These are phyloP conservation scores for Monarcha castaneiventris DNA, from an alignment of 2,113 vertebrate species.

Conservation along the genomic window DNA sequence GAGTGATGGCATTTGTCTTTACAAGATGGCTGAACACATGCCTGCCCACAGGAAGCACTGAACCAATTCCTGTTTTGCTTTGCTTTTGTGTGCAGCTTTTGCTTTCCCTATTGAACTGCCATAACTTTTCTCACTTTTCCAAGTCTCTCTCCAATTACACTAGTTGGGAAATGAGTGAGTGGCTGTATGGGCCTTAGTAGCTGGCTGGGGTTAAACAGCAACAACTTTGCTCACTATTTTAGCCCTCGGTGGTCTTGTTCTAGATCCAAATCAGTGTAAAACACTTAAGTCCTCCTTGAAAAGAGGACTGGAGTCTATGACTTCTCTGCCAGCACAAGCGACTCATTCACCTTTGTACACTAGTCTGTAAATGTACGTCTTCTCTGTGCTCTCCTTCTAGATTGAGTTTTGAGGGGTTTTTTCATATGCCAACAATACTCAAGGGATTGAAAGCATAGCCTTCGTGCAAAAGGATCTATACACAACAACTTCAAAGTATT, in stretches of 20 bases:
- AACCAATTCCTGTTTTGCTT: neutral
- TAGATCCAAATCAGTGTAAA: neutral
- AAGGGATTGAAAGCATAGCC: neutral
- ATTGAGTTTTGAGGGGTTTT: neutral
- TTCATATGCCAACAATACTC: neutral
- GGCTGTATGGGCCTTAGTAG: neutral
- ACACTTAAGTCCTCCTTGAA: neutral
- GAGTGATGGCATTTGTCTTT: neutral
- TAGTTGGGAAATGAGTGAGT: neutral
- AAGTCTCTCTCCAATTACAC: neutral
- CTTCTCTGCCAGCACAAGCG: neutral
- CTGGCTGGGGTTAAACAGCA: neutral
- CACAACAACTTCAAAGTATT: neutral
- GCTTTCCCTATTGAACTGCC: neutral
- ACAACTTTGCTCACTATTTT: neutral
- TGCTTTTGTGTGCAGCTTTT: neutral
- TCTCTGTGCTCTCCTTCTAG: neutral
- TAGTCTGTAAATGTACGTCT: fast-evolving
- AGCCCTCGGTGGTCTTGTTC: neutral
- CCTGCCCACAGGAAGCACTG: neutral
- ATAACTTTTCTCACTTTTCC: neutral
- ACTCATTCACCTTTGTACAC: neutral
- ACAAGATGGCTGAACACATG: neutral
- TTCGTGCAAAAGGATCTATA: neutral
- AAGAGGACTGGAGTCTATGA: neutral